Evolutionary conservation across 1,140 invertebrate genomes (phyloP), one percentile per base, ranked within the genome.

Genomic region (Heliothis subflexa): DNA sequence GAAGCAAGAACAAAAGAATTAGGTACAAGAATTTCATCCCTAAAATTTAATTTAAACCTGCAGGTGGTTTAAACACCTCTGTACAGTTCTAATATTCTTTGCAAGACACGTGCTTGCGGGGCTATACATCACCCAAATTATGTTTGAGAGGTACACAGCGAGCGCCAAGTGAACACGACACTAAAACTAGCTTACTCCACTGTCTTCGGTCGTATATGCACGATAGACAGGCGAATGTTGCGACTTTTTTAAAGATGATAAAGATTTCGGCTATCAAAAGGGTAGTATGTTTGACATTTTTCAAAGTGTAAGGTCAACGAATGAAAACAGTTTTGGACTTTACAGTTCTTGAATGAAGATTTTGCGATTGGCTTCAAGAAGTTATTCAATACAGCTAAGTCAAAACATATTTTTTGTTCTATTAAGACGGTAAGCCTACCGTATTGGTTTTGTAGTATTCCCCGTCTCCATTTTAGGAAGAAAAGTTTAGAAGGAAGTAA

Each of bases 61-160:
- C 11, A 50, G 0, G 47, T 52, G 59, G 59, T 66, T 28, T n/a
- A 13, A 77, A 68, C 62, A 25, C 25, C 50, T 66, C 61, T 28
- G 55, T 77, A 68, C 12, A 47, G 47, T 68, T 77, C 62, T 68
- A 47, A 18, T 40, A 47, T 25, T 33, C 13, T 54, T 72, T 52
- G 21, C 45, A 33, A 33, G 40, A 18, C 28, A 50, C 62, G 74
- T 77, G 73, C 25, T 33, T 16, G 47, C 59, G 55, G 21, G 25
- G 61, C 74, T 57, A 77, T 77, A 77, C 74, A 55, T 77, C 74
- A 77, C 74, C 61, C 25, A 77, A 77, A 77, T 66, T 77, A 77
- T 75, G 57, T 75, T 75, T 75, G 73, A 75, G 73, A 64, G 47
- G 73, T 47, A 75, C 73, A 75, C 55, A 62, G 21, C 52, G 14